A percentile compares a stretch with the other conserved stretches of the same genome.
These are phyloP conservation scores for Xiphydria camelus DNA, from an alignment of 2,888 invertebrate genomes.

Conservation along the genomic window DNA sequence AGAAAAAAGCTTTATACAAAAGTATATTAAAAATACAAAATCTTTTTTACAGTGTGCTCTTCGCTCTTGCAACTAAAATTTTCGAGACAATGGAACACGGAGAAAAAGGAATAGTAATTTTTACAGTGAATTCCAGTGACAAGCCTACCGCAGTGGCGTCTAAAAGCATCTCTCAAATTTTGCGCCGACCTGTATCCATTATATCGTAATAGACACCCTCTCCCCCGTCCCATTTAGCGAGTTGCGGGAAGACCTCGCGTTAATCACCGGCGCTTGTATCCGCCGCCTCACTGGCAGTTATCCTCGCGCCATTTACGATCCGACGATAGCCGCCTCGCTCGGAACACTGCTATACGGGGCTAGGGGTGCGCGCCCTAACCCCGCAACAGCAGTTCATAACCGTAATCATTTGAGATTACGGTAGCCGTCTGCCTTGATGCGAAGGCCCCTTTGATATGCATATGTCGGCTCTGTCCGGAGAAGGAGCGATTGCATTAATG, in stretches of 20 bases:
- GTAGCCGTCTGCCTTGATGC: conserved; percentile 14
- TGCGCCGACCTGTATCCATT: conserved; percentile 12
- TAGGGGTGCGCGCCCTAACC: conserved; percentile 5
- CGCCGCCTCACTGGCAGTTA: conserved; percentile 20
- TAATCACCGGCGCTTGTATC: conserved; percentile 24
- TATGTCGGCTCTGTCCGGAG: conserved; percentile 6
- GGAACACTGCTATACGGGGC: conserved; percentile 3
- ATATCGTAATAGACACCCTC: conserved; percentile 19
- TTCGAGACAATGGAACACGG: too few species aligned
- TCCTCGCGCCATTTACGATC: conserved; percentile 25
- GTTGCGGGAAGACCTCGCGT: conserved; percentile 19
- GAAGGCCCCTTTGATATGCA: conserved; percentile 12
- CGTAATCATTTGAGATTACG: conserved; percentile 24
- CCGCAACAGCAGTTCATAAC: conserved; percentile 24
- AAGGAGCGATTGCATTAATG: conserved; percentile 11
- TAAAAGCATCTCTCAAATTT: too few species aligned
- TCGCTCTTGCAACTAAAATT: too few species aligned
- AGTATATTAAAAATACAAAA: too few species aligned
- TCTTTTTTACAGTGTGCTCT: too few species aligned
- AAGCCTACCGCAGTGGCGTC: too few species aligned
- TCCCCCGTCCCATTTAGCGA: conserved; percentile 17
- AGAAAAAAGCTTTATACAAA: too few species aligned
- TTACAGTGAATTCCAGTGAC: too few species aligned
- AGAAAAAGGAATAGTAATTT: too few species aligned
- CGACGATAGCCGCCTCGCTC: conserved; percentile 18